phyloP scores from a whole-genome alignment of 2,113 vertebrate species.

The Siniperca knerii region DNA sequence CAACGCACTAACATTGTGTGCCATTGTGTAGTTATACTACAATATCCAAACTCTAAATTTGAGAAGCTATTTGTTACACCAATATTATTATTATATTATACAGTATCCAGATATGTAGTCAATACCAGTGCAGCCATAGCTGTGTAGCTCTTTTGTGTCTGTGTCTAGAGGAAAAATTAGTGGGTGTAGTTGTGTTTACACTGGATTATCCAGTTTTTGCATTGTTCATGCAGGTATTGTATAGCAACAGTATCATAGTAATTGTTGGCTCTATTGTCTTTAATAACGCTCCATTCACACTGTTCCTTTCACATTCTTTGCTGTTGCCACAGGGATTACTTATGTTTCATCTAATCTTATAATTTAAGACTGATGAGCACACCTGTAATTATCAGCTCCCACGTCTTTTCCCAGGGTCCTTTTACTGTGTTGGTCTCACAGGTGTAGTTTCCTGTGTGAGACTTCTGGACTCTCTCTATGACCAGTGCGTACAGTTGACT shows the following conservation, averaged over 20 bases:
- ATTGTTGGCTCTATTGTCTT: background rate
- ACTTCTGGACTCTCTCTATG: conserved; percentile 24
- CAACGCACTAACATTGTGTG: fast-evolving
- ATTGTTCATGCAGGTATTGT: background rate
- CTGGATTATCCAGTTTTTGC: background rate
- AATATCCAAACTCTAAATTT: background rate
- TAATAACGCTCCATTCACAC: background rate
- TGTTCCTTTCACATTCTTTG: background rate
- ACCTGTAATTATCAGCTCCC: conserved; percentile 66
- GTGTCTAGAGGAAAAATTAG: background rate
- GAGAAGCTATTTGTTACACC: background rate
- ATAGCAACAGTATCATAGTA: background rate
- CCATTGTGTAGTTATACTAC: background rate
- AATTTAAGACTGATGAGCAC: background rate
- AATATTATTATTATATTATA: background rate
- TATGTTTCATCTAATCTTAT: background rate
- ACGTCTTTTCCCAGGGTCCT: background rate
- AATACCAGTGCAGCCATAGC: background rate
- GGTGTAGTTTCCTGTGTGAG: conserved; percentile 67
- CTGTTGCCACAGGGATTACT: background rate
- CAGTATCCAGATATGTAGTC: background rate
- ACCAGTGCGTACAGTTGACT: background rate
- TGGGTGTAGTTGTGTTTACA: no score
- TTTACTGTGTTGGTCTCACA: background rate
- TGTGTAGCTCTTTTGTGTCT: background rate